Conservation (phyloP, 2,888 invertebrate species). For the Platycheirus albimanus region DNA sequence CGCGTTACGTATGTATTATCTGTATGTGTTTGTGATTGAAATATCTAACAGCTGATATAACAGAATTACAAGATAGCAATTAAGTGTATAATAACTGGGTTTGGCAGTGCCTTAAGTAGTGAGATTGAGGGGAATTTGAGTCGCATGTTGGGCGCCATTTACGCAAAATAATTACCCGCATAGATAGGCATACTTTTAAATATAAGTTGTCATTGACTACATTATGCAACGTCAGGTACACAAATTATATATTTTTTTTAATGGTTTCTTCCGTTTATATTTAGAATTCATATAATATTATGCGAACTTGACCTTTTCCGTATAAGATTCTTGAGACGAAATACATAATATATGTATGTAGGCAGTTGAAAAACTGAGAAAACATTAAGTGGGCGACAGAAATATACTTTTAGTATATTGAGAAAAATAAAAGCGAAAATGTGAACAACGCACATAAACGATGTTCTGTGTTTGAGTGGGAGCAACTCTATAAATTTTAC, state of each 20-base stretch:
- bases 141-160: slow-evolving; percentile 20
- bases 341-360: no score
- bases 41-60: slow-evolving; percentile 7
- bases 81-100: not conserved
- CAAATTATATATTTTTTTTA: no score
- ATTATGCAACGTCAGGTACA: no score
- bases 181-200: not conserved
- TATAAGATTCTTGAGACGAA: not conserved
- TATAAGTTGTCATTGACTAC: no score
- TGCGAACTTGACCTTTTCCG: slow-evolving; percentile 10
- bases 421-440: slow-evolving; percentile 12
- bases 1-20: not conserved
- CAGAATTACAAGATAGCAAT: not conserved
- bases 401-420: not conserved
- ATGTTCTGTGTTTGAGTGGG: slow-evolving; percentile 1
- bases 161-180: not conserved
- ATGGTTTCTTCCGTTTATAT: not conserved
- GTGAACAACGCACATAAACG: not conserved
- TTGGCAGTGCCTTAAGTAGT: not conserved
- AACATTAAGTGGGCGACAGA: not conserved
- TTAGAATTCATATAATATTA: not conserved
- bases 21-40: not conserved
- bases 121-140: not conserved
- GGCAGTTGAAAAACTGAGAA: not conserved
- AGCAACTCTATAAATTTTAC: not conserved